Evolutionary conservation across 2,888 invertebrate genomes (phyloP).

Genomic region (Linnaemya tessellans): DNA sequence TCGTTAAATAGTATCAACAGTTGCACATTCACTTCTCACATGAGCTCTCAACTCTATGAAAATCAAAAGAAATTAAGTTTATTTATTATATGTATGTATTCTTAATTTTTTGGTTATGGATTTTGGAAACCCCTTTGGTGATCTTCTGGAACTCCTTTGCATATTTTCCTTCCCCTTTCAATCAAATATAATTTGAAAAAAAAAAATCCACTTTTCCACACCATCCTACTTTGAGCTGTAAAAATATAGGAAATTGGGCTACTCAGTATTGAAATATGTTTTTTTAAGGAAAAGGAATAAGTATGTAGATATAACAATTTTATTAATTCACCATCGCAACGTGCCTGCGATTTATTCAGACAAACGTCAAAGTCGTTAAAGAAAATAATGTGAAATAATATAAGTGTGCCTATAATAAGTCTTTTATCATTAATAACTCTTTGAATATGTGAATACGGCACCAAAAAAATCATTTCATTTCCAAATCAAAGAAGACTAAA

Average conservation of each 20-base stretch:
- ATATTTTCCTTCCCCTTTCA: constrained; percentile 22
- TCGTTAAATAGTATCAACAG: too few species aligned
- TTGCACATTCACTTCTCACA: background rate
- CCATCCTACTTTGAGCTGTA: constrained; percentile 3
- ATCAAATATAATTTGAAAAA: background rate
- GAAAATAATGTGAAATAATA: background rate
- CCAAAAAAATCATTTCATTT: too few species aligned
- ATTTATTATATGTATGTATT: background rate
- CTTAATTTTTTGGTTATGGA: constrained; percentile 44
- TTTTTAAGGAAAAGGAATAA: too few species aligned
- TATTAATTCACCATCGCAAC: background rate
- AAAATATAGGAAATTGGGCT: background rate
- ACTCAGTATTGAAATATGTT: background rate
- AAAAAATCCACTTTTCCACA: constrained; percentile 4
- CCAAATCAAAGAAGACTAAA: too few species aligned
- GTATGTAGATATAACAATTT: background rate
- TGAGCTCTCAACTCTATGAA: constrained; percentile 16
- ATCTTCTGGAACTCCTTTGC: constrained; percentile 30
- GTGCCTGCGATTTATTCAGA: background rate
- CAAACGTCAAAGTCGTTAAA: background rate
- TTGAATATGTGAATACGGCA: too few species aligned
- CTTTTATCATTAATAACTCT: too few species aligned
- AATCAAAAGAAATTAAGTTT: constrained; percentile 18
- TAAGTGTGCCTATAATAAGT: too few species aligned
- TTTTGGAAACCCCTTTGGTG: constrained; percentile 30